phyloP scores from a whole-genome alignment of 2,888 invertebrate genomes.

The Operophtera brumata region DNA sequence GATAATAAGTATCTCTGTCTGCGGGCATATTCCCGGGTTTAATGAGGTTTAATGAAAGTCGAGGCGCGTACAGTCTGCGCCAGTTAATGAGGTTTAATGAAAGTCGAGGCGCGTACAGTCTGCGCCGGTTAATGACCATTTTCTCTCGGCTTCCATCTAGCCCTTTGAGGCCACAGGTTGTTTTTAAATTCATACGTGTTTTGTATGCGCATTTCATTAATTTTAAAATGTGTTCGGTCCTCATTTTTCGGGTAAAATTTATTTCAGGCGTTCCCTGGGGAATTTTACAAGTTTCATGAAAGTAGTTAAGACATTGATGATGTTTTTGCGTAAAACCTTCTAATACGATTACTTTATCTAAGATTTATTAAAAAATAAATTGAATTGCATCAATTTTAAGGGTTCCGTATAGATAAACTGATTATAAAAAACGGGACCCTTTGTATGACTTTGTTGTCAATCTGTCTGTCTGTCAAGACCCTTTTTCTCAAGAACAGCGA shows the following conservation, averaged over 20 bases:
- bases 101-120: conserved; percentile 14
- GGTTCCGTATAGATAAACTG: too few species aligned
- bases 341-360: too few species aligned
- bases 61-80: conserved; percentile 7
- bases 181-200: conserved; percentile 21
- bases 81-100: conserved; percentile 17
- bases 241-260: conserved; percentile 25
- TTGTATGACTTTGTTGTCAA: too few species aligned
- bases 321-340: too few species aligned
- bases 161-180: conserved; percentile 15
- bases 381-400: too few species aligned
- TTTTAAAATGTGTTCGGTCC: conserved; percentile 16
- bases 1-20: conserved; percentile 16
- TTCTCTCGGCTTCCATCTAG: neutral
- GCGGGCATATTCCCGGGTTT: conserved; percentile 17
- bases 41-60: conserved; percentile 18
- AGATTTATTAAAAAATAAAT: too few species aligned
- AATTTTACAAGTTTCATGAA: neutral
- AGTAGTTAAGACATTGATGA: neutral
- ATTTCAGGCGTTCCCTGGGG: conserved; percentile 6
- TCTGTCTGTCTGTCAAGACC: too few species aligned
- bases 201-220: conserved; percentile 21
- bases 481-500: too few species aligned
- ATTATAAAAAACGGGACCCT: too few species aligned
- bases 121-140: conserved; percentile 14